These are phyloP conservation scores for Ailuropoda melanoleuca DNA, from an alignment of 2,113 vertebrate species.

Conservation along the genomic window DNA sequence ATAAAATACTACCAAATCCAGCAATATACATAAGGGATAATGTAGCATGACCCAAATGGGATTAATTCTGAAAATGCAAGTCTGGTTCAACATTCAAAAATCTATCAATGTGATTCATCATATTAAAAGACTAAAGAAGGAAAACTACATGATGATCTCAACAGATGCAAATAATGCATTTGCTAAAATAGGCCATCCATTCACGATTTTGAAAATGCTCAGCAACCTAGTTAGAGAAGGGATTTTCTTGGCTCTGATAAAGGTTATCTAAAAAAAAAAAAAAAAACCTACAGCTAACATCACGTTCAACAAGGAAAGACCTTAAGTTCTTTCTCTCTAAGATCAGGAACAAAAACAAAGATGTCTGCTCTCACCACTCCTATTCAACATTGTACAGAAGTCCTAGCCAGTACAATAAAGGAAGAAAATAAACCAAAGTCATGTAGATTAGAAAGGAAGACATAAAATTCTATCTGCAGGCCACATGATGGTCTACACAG, in stretches of 20 bases:
- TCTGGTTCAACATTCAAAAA: neutral
- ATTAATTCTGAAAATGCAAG: neutral
- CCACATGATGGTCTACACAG: neutral
- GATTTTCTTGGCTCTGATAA: neutral
- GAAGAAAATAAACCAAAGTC: neutral
- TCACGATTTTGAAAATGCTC: neutral
- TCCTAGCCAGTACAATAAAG: neutral
- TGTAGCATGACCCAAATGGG: neutral
- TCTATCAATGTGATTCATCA: neutral
- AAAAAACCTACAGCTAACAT: neutral
- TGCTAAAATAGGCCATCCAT: neutral
- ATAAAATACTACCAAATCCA: neutral
- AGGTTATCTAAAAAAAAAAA: neutral
- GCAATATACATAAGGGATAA: neutral
- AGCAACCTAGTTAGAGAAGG: neutral
- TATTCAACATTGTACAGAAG: neutral
- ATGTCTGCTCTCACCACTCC: neutral
- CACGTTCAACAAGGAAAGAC: neutral
- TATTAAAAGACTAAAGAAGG: neutral
- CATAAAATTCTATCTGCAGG: neutral
- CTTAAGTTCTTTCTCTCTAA: neutral
- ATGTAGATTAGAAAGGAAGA: neutral
- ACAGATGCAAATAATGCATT: neutral
- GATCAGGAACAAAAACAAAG: neutral
- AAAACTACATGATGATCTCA: neutral